Evolutionary conservation across 2,888 invertebrate species (phyloP).

Genomic region (Fragum fragum): DNA sequence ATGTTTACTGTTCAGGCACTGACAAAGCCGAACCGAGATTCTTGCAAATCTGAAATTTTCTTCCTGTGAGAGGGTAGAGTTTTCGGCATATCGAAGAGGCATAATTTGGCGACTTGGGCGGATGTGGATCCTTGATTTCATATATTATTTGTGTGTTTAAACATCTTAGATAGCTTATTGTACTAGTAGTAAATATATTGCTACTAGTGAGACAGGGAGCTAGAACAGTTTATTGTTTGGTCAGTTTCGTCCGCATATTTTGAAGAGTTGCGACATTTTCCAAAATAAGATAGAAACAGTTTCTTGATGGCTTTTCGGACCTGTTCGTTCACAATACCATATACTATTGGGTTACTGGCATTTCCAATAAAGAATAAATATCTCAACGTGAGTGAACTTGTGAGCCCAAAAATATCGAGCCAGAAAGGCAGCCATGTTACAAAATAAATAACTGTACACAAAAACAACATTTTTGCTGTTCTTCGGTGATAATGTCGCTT

Average conservation of each 20-base stretch:
- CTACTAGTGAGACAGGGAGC: constrained; percentile 13
- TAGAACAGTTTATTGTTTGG: constrained; percentile 26
- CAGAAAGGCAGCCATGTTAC: constrained; percentile 82
- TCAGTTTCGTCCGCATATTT: background rate
- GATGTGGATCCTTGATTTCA: too few relatives aligned
- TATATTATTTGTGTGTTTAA: too few relatives aligned
- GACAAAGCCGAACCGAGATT: too few relatives aligned
- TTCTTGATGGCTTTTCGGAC: constrained; percentile 68
- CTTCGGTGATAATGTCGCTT: constrained; percentile 66
- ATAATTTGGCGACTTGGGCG: too few relatives aligned
- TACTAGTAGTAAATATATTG: too few relatives aligned
- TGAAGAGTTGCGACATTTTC: constrained; percentile 11
- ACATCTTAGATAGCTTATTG: too few relatives aligned
- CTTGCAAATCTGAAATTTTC: too few relatives aligned
- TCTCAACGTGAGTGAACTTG: constrained; percentile 69
- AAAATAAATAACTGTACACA: constrained; percentile 78
- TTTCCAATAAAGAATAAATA: constrained; percentile 78
- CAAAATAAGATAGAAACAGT: constrained; percentile 44
- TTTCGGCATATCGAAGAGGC: too few relatives aligned
- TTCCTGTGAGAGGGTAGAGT: too few relatives aligned
- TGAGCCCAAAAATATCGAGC: constrained; percentile 77
- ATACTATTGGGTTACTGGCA: constrained; percentile 79
- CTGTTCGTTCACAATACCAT: constrained; percentile 77
- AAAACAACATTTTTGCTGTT: constrained; percentile 79
- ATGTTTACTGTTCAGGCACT: too few relatives aligned